phyloP scores from a whole-genome alignment of 2,113 vertebrate genomes.

The Anhinga rufa region DNA sequence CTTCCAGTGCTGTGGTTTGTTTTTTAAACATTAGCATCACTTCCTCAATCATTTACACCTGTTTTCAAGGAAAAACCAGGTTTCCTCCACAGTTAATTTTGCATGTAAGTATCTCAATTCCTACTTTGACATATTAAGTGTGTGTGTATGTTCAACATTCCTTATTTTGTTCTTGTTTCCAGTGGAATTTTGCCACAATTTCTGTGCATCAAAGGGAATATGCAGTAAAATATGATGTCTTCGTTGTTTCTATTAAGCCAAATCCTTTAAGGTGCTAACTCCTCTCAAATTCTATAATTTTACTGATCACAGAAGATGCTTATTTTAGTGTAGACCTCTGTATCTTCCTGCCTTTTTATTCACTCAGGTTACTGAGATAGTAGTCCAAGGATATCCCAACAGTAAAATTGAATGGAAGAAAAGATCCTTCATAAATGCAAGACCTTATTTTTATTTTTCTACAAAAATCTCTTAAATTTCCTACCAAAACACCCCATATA shows the following conservation, averaged over 20 bases:
- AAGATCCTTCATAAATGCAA: not conserved
- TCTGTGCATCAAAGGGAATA: not conserved
- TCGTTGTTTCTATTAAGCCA: not conserved
- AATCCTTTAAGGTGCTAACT: not conserved
- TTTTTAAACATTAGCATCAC: not conserved
- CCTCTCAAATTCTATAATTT: not conserved
- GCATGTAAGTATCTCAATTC: not conserved
- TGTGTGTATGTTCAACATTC: not conserved
- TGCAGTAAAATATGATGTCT: not conserved
- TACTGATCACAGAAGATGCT: not conserved
- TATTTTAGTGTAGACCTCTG: not conserved
- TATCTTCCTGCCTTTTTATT: not conserved
- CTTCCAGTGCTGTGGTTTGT: not conserved
- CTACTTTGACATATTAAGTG: not conserved
- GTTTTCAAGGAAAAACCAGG: not conserved
- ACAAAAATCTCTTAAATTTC: not conserved
- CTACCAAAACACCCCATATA: not conserved
- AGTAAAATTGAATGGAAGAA: not conserved
- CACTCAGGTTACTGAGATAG: not conserved
- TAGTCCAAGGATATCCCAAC: not conserved
- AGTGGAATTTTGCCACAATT: not conserved
- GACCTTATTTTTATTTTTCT: not conserved
- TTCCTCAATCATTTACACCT: not conserved
- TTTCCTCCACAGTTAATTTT: not conserved
- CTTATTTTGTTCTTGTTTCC: not conserved